phyloP scores from a whole-genome alignment of 64 coral and sea anemone genomes.

The Exaiptasia diaphana region DNA sequence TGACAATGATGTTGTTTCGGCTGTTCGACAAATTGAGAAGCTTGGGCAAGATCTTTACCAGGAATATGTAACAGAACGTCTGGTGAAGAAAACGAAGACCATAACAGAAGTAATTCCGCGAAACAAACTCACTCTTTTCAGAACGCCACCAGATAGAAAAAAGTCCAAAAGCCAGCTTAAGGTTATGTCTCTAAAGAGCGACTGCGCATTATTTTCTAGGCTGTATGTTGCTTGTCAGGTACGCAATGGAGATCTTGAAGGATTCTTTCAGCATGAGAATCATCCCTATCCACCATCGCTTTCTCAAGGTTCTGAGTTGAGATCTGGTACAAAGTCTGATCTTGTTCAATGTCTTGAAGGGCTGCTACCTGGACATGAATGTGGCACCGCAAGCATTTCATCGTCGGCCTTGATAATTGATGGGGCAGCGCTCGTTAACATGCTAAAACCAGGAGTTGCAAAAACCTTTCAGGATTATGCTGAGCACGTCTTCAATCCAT shows the following conservation, averaged over 20 bases:
- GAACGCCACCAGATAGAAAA: background rate
- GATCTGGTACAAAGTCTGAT: constrained; percentile 29
- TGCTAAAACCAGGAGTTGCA: constrained; percentile 9
- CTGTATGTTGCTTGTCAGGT: constrained; percentile 26
- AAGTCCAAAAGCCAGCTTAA: background rate
- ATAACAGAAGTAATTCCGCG: background rate
- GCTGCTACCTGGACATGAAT: too few species aligned
- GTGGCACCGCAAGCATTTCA: background rate
- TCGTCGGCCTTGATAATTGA: constrained; percentile 23
- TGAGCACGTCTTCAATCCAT: constrained; percentile 15
- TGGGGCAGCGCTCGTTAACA: constrained; percentile 32
- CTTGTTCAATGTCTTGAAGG: constrained; percentile 9
- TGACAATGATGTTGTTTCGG: background rate
- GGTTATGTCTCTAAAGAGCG: constrained; percentile 7
- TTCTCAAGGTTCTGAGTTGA: background rate
- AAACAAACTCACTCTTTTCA: background rate
- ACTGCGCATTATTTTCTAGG: constrained; percentile 35
- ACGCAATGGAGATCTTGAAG: constrained; percentile 3
- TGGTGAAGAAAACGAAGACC: background rate
- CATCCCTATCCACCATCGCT: background rate
- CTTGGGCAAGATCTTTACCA: background rate
- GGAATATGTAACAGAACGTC: background rate
- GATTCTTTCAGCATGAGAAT: constrained; percentile 7
- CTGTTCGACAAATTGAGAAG: background rate
- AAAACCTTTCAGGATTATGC: constrained; percentile 46